Base-by-base conservation (phyloP, 1,140 invertebrate species). In the Dreissena rostriformis region DNA sequence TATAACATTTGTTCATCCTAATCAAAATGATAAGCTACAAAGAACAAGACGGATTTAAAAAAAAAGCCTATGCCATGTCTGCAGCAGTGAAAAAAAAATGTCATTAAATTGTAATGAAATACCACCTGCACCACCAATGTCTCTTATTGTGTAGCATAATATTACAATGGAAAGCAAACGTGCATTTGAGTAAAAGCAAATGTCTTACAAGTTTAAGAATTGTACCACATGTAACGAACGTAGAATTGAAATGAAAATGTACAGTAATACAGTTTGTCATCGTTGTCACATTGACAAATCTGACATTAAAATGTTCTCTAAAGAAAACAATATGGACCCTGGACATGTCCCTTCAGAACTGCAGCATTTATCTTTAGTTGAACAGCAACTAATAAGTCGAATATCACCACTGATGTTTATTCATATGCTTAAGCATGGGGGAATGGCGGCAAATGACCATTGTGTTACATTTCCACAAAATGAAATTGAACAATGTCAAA, bases 401-500 rank as follows among this genome's bases (percentile, higher is more conserved):
- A 57, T 82, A 28, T 53, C 79, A 17, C 74, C 85, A 24, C 65
- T 39, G 51, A 78, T 86, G n/a, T 52, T 72, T 73, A 22, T 86
- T 12, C 70, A 74, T 26, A 67, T 86, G 61, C 24, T 86, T 0
- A 79, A 75, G 52, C 80, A 86, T 82, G 80, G 85, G 11, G 80
- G 79, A 15, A 72, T 86, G 67, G 76, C 85, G 15, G 6, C 79
- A 22, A 73, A 29, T 26, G 79, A 65, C 22, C 85, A 78, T 65
- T 86, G 85, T 71, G 72, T 86, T 14, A 66, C 75, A 19, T 86
- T 86, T 67, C 85, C 85, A 0, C 74, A 86, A 67, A 39, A 77
- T 52, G n/a, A 82, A 26, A 78, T 78, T 82, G 79, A 86, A 65
- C 74, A 73, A 76, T 49, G 63, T n/a, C 51, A 77, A 51, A 66